Conservation (phyloP, 2,888 invertebrate genomes). For the Drosophila recens region DNA sequence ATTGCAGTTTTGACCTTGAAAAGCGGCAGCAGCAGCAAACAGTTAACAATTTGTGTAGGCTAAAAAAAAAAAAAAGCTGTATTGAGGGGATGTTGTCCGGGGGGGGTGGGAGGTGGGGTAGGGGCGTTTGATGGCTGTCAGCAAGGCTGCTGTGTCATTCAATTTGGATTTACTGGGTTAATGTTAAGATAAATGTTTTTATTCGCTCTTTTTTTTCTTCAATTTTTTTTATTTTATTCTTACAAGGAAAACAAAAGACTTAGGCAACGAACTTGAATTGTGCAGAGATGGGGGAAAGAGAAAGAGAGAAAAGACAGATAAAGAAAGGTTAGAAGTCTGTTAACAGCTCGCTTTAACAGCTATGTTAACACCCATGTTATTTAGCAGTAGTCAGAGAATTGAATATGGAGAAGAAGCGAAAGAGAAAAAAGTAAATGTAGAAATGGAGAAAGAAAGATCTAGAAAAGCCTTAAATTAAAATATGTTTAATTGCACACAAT, state of each 20-base stretch:
- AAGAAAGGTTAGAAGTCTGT: too few species aligned
- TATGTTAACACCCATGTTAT: not conserved
- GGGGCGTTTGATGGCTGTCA: constrained; percentile 9
- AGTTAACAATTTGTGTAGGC: constrained; percentile 53
- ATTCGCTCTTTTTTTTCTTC: constrained; percentile 1
- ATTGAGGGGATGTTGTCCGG: not conserved
- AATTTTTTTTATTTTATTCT: constrained; percentile 6
- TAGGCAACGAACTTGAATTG: constrained; percentile 56
- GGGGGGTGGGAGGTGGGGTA: not conserved
- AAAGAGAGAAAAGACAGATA: not conserved
- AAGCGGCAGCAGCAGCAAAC: constrained; percentile 50
- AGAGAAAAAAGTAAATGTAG: too few species aligned
- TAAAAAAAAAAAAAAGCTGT: not conserved
- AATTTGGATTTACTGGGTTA: constrained; percentile 64
- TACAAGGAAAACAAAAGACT: constrained; percentile 48
- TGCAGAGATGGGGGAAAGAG: not conserved
- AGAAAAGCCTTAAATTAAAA: too few species aligned
- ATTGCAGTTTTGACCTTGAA: constrained; percentile 70
- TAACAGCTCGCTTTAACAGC: not conserved
- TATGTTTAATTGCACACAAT: too few species aligned
- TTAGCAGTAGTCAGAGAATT: not conserved
- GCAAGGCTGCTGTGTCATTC: constrained; percentile 69
- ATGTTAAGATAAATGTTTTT: constrained; percentile 58
- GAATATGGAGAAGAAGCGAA: not conserved
- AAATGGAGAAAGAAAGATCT: too few species aligned